Conservation (phyloP, 2,797 vertebrate genomes). For the Sebastes cheni region DNA sequence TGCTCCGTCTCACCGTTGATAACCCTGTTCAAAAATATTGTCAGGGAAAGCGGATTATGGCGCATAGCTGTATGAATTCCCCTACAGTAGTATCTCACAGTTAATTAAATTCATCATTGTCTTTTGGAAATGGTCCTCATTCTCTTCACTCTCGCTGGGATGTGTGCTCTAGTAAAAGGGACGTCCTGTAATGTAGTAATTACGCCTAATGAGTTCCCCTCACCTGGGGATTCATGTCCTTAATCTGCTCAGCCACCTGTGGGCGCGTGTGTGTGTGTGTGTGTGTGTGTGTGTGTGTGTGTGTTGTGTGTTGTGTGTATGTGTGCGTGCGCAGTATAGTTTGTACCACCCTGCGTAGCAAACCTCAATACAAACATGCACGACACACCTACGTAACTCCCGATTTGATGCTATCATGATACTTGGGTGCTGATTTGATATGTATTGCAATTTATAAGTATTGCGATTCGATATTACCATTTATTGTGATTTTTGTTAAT, state of each 20-base stretch:
- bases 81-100: constrained; percentile 61
- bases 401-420: background rate
- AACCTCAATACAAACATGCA: background rate
- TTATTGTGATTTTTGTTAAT: background rate
- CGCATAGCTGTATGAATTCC: constrained; percentile 55
- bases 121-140: constrained; percentile 57
- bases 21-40: constrained; percentile 76
- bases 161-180: constrained; percentile 51
- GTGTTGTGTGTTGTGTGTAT: background rate
- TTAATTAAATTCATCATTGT: constrained; percentile 83
- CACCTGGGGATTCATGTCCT: constrained; percentile 50
- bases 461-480: background rate
- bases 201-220: constrained; percentile 71
- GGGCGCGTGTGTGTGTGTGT: background rate
- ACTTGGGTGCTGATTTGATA: background rate
- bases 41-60: constrained; percentile 70
- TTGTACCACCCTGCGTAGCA: background rate
- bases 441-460: background rate
- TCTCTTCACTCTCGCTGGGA: constrained; percentile 44
- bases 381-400: background rate
- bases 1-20: constrained; percentile 53
- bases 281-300: background rate
- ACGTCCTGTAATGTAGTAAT: constrained; percentile 69
- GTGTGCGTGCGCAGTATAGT: background rate
- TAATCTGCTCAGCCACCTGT: constrained; percentile 41